Evolutionary conservation across 2,113 vertebrate genomes (phyloP).

Genomic region (Centrocercus urophasianus): DNA sequence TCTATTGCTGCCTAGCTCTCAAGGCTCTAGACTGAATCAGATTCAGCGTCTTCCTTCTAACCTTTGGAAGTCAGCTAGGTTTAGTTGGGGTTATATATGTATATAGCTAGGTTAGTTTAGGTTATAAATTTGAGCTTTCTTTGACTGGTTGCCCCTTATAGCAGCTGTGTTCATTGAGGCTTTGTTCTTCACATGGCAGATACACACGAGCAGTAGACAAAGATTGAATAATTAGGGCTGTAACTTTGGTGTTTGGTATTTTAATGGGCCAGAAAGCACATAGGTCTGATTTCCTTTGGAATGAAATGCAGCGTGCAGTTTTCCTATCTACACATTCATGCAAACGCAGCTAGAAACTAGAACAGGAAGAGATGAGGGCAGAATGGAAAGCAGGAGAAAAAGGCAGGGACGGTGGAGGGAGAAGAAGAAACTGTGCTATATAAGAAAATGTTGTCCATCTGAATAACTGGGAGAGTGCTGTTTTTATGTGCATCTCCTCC

Average conservation of each 20-base stretch:
- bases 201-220: neutral
- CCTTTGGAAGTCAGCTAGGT: neutral
- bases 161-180: neutral
- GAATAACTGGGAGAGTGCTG: neutral
- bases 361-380: neutral
- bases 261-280: neutral
- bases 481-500: neutral
- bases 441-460: neutral
- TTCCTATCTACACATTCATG: neutral
- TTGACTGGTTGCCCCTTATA: neutral
- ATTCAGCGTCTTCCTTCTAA: neutral
- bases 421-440: neutral
- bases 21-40: neutral
- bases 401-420: neutral
- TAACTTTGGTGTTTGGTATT: neutral
- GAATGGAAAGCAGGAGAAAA: neutral
- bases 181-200: neutral
- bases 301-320: neutral
- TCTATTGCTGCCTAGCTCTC: neutral
- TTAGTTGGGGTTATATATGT: neutral
- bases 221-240: neutral
- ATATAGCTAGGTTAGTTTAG: too few relatives aligned
- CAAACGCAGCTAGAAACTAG: neutral
- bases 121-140: neutral
- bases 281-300: neutral